Percentiles rank a stretch among this genome's conserved stretches.
Evolutionary conservation across 2,113 vertebrate species (phyloP).

Genomic region (Proterorhinus semilunaris): DNA sequence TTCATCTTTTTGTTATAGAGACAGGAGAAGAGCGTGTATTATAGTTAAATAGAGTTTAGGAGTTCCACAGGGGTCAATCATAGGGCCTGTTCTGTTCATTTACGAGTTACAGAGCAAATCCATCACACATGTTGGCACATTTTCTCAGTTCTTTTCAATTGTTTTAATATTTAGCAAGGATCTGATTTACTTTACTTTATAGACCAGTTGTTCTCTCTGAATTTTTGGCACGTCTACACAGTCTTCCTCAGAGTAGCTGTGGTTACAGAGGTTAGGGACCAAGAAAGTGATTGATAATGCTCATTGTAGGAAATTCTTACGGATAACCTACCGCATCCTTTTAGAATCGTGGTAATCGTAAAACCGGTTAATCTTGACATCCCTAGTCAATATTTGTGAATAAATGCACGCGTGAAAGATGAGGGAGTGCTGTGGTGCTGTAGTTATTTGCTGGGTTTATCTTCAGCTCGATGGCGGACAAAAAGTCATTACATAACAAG

Average conservation of each 20-base stretch:
- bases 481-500: no score
- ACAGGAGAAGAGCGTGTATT: background rate
- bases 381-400: no score
- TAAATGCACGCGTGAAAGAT: no score
- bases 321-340: no score
- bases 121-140: background rate
- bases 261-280: no score
- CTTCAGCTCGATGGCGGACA: no score
- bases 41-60: background rate
- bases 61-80: conserved; percentile 3
- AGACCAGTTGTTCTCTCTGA: background rate
- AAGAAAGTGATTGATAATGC: no score
- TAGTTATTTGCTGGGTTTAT: no score
- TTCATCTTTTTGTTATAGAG: background rate
- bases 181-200: background rate
- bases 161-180: background rate
- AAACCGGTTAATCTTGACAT: no score
- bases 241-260: background rate
- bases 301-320: no score
- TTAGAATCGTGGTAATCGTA: no score
- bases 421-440: no score
- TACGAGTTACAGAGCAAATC: background rate
- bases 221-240: background rate
- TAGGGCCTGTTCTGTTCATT: background rate
- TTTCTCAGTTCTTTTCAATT: background rate